Percentiles rank a stretch among this genome's conserved stretches.
These are phyloP conservation scores for Pantherophis guttatus DNA, from an alignment of 2,113 vertebrate species.

Conservation along the genomic window DNA sequence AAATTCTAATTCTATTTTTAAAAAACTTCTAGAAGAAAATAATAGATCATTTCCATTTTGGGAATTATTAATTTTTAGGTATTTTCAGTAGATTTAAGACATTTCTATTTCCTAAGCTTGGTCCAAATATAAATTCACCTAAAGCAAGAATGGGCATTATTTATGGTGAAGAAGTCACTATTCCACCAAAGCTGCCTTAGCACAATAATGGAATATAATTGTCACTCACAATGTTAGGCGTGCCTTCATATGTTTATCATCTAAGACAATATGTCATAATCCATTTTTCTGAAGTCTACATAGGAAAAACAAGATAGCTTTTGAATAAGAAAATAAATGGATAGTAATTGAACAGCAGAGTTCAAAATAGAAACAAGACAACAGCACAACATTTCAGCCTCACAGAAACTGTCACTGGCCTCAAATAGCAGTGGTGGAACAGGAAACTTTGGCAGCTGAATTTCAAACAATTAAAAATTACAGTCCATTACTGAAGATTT, in stretches of 20 bases:
- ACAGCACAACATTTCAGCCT: not conserved
- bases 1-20: not conserved
- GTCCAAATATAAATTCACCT: not conserved
- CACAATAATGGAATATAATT: not conserved
- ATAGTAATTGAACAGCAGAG: not conserved
- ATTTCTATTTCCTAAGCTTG: not conserved
- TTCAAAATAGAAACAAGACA: not conserved
- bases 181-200: not conserved
- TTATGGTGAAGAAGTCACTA: not conserved
- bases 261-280: not conserved
- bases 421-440: not conserved
- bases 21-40: not conserved
- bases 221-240: not conserved
- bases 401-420: not conserved
- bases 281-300: not conserved
- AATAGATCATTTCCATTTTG: not conserved
- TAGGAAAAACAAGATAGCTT: not conserved
- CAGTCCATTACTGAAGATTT: not conserved
- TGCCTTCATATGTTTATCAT: not conserved
- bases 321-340: not conserved
- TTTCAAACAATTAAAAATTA: not conserved
- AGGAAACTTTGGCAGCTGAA: not conserved
- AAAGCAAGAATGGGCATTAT: not conserved
- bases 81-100: not conserved
- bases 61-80: constrained; percentile 16